phyloP scores from a whole-genome alignment of 2,113 vertebrate species.

The Microcebus ravelobensis region DNA sequence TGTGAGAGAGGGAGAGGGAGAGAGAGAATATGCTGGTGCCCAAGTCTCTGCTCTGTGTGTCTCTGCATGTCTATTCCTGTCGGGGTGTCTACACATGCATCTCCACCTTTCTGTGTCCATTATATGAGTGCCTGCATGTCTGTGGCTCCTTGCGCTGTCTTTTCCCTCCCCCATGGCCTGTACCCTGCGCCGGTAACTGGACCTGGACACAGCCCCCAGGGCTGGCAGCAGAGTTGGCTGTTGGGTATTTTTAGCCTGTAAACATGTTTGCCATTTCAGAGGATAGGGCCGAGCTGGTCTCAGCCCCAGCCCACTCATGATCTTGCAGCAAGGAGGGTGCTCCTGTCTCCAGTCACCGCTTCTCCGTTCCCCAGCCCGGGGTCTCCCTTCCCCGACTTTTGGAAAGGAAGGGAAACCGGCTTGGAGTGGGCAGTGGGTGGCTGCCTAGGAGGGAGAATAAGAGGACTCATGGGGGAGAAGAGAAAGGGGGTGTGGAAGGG shows the following conservation, averaged over 20 bases:
- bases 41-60: neutral
- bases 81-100: neutral
- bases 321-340: neutral
- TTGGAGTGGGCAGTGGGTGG: neutral
- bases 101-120: slow-evolving; percentile 42
- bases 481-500: neutral
- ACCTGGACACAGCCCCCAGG: slow-evolving; percentile 78
- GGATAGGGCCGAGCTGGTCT: slow-evolving; percentile 69
- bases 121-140: neutral
- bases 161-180: slow-evolving; percentile 49
- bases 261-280: slow-evolving; percentile 82
- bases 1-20: neutral
- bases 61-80: slow-evolving; percentile 56
- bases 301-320: slow-evolving; percentile 70
- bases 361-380: neutral
- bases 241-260: slow-evolving; percentile 81
- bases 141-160: neutral
- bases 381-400: neutral
- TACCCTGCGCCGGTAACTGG: slow-evolving; percentile 74
- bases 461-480: neutral
- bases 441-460: neutral
- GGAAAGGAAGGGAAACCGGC: neutral
- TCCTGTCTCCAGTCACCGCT: neutral
- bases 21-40: neutral
- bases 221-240: slow-evolving; percentile 72